Conservation (phyloP, 2,888 invertebrate species). For the Andrena chrysosceles region DNA sequence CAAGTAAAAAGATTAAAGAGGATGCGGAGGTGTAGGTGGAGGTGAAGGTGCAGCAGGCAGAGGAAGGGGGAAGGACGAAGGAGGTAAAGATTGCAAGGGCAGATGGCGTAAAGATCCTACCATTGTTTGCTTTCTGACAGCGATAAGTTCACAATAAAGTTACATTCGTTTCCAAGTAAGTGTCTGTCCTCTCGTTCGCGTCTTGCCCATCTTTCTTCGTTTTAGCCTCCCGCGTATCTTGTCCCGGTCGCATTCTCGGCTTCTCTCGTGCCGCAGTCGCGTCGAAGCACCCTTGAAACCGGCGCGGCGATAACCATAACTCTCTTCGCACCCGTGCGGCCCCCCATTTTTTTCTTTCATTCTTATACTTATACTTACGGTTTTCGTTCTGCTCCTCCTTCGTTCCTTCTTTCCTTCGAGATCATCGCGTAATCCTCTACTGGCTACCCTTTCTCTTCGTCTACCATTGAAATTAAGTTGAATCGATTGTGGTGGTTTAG, state of each 20-base stretch:
- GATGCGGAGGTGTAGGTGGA: background rate
- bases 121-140: constrained; percentile 83
- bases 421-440: background rate
- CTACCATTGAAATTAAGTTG: no score
- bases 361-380: constrained; percentile 31
- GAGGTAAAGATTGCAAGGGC: constrained; percentile 75
- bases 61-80: constrained; percentile 19
- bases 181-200: constrained; percentile 64
- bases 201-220: constrained; percentile 47
- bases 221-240: constrained; percentile 39
- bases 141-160: constrained; percentile 84
- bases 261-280: constrained; percentile 44
- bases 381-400: constrained; percentile 40
- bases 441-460: no score
- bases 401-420: background rate
- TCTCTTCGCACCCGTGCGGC: constrained; percentile 77
- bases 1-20: constrained; percentile 12
- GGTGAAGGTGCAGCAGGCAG: background rate
- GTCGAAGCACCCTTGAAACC: constrained; percentile 66
- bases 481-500: no score
- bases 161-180: constrained; percentile 82
- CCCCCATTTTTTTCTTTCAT: constrained; percentile 46
- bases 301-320: constrained; percentile 81
- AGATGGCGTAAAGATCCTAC: constrained; percentile 74
- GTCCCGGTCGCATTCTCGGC: constrained; percentile 42